Percentiles rank a stretch among this genome's conserved stretches.
phyloP scores from a whole-genome alignment of 2,797 vertebrate genomes.

The Ispidina lecontei region DNA sequence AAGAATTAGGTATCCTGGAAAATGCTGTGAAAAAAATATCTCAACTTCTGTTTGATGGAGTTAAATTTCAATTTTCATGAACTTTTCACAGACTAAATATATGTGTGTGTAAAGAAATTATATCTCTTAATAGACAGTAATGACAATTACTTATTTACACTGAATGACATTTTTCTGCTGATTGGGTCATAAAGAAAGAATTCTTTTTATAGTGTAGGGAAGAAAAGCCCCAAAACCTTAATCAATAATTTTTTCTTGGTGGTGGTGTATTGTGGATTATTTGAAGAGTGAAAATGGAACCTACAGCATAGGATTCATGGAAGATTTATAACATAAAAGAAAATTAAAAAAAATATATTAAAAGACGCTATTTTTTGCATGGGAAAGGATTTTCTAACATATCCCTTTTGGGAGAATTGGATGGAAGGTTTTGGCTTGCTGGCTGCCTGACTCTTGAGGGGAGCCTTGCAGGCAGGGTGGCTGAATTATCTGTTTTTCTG shows the following conservation, averaged over 20 bases:
- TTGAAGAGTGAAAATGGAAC: background rate
- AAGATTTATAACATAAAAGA: background rate
- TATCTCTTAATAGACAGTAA: conserved; percentile 5
- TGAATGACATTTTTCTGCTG: background rate
- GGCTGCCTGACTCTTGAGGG: background rate
- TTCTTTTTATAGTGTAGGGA: background rate
- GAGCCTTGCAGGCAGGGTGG: background rate
- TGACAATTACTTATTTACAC: background rate
- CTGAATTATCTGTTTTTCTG: background rate
- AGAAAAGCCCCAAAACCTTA: background rate
- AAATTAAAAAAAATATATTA: background rate
- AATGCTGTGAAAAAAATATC: background rate
- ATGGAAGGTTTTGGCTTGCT: background rate
- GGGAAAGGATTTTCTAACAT: background rate
- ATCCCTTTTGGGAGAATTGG: background rate
- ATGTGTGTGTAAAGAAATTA: conserved; percentile 17
- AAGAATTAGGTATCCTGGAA: conserved; percentile 33
- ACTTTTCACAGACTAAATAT: conserved; percentile 25
- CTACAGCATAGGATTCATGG: background rate
- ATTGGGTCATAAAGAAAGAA: background rate
- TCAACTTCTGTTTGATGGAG: conserved; percentile 14
- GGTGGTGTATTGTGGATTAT: background rate
- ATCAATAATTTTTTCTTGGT: background rate
- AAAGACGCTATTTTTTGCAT: background rate
- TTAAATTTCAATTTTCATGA: conserved; percentile 50